These are phyloP conservation scores for Epinotia bilunana DNA, from an alignment of 2,888 invertebrate genomes.

Conservation along the genomic window DNA sequence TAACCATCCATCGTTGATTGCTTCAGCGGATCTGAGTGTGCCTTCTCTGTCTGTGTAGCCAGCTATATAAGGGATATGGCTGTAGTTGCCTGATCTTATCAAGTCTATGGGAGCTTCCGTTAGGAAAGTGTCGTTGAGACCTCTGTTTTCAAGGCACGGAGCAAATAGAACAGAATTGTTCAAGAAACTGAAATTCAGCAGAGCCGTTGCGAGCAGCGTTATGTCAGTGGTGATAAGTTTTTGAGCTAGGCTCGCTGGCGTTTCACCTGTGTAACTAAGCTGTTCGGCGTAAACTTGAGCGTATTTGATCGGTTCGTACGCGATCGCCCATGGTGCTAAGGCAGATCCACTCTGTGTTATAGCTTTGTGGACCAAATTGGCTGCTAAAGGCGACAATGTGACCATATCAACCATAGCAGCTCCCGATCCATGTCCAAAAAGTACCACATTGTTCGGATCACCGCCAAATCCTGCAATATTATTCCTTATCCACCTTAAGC, in stretches of 20 bases:
- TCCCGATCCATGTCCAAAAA: conserved; percentile 92
- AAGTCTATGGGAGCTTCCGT: conserved; percentile 66
- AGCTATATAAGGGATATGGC: conserved; percentile 68
- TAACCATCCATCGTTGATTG: conserved; percentile 61
- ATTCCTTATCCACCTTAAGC: conserved; percentile 88
- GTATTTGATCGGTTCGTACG: conserved; percentile 70
- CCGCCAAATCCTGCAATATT: conserved; percentile 91
- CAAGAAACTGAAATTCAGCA: conserved; percentile 61
- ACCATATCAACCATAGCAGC: conserved; percentile 83
- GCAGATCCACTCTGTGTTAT: conserved; percentile 74
- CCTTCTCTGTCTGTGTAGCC: conserved; percentile 73
- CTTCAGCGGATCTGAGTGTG: conserved; percentile 66
- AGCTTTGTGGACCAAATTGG: conserved; percentile 69
- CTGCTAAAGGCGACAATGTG: conserved; percentile 64
- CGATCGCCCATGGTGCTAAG: conserved; percentile 73
- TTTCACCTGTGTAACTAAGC: conserved; percentile 62
- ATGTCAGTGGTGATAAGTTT: conserved; percentile 59
- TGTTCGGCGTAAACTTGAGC: conserved; percentile 63
- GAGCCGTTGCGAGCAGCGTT: conserved; percentile 54
- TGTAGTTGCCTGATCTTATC: conserved; percentile 65
- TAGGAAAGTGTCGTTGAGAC: conserved; percentile 61
- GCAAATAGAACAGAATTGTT: conserved; percentile 74
- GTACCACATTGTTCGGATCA: conserved; percentile 88
- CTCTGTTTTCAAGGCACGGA: conserved; percentile 70
- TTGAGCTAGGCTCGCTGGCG: conserved; percentile 59